Evolutionary conservation across 2,797 vertebrate genomes (phyloP).

Genomic region (Channa striata): DNA sequence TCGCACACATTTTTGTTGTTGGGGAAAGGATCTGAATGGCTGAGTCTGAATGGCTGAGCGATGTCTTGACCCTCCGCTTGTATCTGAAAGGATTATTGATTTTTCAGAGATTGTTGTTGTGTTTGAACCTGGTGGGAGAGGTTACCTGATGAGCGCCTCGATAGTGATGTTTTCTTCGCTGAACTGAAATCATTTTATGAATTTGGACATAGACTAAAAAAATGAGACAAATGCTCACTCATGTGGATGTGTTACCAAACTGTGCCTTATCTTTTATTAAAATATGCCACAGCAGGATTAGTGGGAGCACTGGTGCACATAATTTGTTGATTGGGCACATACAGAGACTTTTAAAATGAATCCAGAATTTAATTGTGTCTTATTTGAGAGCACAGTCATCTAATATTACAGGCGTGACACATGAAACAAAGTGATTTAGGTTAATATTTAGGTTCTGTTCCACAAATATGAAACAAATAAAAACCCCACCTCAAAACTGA

Average conservation of each 20-base stretch:
- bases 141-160: slow-evolving; percentile 18
- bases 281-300: background rate
- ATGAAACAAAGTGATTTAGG: background rate
- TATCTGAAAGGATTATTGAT: slow-evolving; percentile 56
- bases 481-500: background rate
- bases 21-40: slow-evolving; percentile 48
- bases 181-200: background rate
- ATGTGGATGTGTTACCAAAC: slow-evolving; percentile 6
- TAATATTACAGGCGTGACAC: background rate
- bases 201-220: background rate
- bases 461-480: too few species aligned
- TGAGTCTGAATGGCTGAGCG: slow-evolving; percentile 46
- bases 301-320: background rate
- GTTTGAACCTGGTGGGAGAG: slow-evolving; percentile 17
- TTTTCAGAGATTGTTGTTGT: slow-evolving; percentile 38
- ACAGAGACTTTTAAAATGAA: background rate
- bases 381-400: background rate
- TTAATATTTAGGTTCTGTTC: background rate
- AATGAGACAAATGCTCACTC: too few species aligned
- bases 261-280: background rate
- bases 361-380: background rate
- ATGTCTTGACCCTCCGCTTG: slow-evolving; percentile 47
- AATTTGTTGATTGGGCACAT: background rate
- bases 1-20: slow-evolving; percentile 38
- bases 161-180: slow-evolving; percentile 6